Percentiles rank a stretch among this genome's conserved stretches.
phyloP scores from a whole-genome alignment of 2,888 invertebrate genomes.

The Odontomyia ornata region DNA sequence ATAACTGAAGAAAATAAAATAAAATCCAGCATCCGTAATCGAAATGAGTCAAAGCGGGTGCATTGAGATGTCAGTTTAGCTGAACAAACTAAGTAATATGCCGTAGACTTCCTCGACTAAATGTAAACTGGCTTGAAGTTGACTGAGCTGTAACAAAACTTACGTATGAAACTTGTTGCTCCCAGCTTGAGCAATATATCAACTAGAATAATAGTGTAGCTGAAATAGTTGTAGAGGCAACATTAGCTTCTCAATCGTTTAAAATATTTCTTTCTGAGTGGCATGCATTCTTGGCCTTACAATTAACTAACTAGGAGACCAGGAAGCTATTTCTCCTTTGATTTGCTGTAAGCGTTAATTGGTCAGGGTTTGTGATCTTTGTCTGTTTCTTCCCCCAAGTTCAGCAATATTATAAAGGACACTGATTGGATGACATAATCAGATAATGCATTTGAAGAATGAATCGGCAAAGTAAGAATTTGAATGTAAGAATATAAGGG shows the following conservation, averaged over 20 bases:
- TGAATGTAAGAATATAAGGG: no score
- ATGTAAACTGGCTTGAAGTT: not conserved
- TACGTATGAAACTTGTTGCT: not conserved
- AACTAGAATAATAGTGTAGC: not conserved
- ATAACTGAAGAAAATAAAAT: not conserved
- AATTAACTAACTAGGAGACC: constrained; percentile 14
- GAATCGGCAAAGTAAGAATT: no score
- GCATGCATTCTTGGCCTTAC: constrained; percentile 12
- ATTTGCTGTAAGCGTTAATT: not conserved
- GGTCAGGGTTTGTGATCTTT: not conserved
- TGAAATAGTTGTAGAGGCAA: not conserved
- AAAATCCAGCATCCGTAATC: constrained; percentile 28
- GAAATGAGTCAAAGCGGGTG: constrained; percentile 37
- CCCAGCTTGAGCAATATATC: constrained; percentile 26
- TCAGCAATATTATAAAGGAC: not conserved
- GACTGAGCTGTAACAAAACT: constrained; percentile 3
- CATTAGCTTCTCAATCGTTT: constrained; percentile 31
- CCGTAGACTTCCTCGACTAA: constrained; percentile 22
- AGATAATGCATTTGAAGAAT: no score
- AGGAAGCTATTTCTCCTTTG: not conserved
- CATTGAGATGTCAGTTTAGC: constrained; percentile 41
- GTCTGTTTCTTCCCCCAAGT: not conserved
- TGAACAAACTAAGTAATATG: constrained; percentile 36
- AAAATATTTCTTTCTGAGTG: constrained; percentile 25
- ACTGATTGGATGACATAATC: not conserved